Conservation (phyloP, 1,140 invertebrate species). For the Drosophila busckii region DNA sequence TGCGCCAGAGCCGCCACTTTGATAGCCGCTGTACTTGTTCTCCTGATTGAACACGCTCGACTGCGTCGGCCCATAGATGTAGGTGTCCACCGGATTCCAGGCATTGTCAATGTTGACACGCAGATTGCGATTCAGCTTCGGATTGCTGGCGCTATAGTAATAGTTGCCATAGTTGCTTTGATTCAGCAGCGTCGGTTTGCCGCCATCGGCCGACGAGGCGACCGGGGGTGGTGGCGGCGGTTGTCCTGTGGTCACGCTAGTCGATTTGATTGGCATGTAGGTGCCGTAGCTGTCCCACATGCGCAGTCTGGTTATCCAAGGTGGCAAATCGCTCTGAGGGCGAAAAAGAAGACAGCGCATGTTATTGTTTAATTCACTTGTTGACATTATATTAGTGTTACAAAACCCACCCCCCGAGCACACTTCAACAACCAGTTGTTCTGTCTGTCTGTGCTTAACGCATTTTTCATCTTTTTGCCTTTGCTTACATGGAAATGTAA, state of each 20-base stretch:
- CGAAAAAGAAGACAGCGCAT: constrained; percentile 8
- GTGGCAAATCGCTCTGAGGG: constrained; percentile 69
- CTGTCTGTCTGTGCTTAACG: neutral
- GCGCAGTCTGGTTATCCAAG: constrained; percentile 81
- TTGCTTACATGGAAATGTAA: constrained; percentile 12
- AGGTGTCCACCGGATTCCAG: constrained; percentile 79
- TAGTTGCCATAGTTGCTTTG: constrained; percentile 68
- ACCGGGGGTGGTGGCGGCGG: constrained; percentile 71
- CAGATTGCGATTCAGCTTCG: constrained; percentile 69
- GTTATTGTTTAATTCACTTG: constrained; percentile 55
- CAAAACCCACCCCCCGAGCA: neutral
- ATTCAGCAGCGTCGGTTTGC: constrained; percentile 60
- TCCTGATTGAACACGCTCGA: constrained; percentile 78
- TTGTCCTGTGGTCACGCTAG: constrained; percentile 66
- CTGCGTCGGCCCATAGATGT: constrained; percentile 77
- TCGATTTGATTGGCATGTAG: constrained; percentile 71
- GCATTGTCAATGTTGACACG: constrained; percentile 78
- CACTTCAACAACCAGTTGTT: neutral
- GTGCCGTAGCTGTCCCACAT: constrained; percentile 82
- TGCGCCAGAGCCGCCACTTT: constrained; percentile 25
- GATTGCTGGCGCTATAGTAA: constrained; percentile 76
- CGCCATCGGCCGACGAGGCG: constrained; percentile 61
- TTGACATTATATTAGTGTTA: constrained; percentile 45
- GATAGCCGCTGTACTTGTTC: constrained; percentile 77
- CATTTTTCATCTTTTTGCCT: neutral